A percentile compares a stretch with the other conserved stretches of the same genome.
Conservation (phyloP, 2,797 vertebrate genomes). For the Sebastes steindachneri region DNA sequence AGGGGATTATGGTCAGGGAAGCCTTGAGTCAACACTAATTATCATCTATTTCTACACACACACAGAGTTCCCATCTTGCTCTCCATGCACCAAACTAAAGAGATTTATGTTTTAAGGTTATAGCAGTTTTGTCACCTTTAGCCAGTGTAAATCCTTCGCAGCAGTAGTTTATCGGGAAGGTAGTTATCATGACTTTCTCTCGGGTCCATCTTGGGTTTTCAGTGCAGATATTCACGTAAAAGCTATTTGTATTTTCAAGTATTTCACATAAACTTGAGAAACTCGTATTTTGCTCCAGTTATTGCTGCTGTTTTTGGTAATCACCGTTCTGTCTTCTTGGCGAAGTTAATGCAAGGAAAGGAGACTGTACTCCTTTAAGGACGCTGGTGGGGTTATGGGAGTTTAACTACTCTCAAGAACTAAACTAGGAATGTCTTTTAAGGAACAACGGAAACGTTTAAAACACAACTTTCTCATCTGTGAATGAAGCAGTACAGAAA, state of each 20-base stretch:
- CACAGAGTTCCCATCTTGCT: neutral
- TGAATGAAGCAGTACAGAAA: neutral
- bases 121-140: neutral
- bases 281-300: neutral
- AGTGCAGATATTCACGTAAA: neutral
- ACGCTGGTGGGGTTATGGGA: neutral
- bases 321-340: neutral
- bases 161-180: neutral
- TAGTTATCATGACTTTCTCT: neutral
- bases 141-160: neutral
- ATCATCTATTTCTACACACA: conserved; percentile 36
- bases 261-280: neutral
- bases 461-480: neutral
- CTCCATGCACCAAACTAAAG: neutral
- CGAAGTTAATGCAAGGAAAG: neutral
- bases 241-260: neutral
- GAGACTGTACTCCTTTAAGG: neutral
- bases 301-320: neutral
- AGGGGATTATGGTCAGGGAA: conserved; percentile 76
- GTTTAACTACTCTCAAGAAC: neutral
- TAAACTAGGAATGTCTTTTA: neutral
- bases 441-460: neutral
- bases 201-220: neutral
- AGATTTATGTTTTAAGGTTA: conserved; percentile 36
- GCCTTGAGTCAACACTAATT: conserved; percentile 76